A percentile compares a stretch with the other conserved stretches of the same genome.
Conservation (phyloP, 2,113 vertebrate species). For the Zosterops hypoxanthus region DNA sequence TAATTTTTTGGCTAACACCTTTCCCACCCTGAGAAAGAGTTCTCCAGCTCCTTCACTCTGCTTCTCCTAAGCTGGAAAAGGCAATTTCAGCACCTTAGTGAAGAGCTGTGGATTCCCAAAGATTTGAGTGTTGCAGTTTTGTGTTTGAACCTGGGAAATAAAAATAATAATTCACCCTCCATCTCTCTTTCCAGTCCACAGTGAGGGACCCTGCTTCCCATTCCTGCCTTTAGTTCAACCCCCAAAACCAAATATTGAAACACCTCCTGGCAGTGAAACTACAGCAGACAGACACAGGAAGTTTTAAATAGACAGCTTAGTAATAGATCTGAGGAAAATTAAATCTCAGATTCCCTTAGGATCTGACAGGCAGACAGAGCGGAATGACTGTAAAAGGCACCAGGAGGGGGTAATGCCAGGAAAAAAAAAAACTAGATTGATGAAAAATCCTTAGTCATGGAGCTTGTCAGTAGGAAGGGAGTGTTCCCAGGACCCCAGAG, state of each 20-base stretch:
- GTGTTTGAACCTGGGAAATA: background rate
- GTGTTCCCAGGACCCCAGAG: background rate
- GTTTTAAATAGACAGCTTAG: background rate
- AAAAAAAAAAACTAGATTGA: background rate
- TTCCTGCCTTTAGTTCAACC: background rate
- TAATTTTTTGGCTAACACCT: background rate
- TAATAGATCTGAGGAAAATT: background rate
- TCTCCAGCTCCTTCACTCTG: background rate
- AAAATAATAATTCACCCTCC: background rate
- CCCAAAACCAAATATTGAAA: background rate
- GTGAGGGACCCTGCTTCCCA: background rate
- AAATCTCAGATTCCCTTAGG: background rate
- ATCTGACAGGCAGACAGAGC: background rate
- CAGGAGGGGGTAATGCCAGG: background rate
- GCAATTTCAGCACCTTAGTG: background rate
- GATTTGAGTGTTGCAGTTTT: background rate
- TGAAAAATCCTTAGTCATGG: constrained; percentile 5
- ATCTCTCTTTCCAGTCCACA: background rate
- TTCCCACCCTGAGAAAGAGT: background rate
- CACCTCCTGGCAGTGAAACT: background rate
- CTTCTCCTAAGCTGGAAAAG: background rate
- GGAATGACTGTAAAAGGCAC: background rate
- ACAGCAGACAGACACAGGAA: background rate
- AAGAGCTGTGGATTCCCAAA: background rate
- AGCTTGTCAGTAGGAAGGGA: background rate